Evolutionary conservation across 2,888 invertebrate species (phyloP).

Genomic region (Luperina nickerlii): DNA sequence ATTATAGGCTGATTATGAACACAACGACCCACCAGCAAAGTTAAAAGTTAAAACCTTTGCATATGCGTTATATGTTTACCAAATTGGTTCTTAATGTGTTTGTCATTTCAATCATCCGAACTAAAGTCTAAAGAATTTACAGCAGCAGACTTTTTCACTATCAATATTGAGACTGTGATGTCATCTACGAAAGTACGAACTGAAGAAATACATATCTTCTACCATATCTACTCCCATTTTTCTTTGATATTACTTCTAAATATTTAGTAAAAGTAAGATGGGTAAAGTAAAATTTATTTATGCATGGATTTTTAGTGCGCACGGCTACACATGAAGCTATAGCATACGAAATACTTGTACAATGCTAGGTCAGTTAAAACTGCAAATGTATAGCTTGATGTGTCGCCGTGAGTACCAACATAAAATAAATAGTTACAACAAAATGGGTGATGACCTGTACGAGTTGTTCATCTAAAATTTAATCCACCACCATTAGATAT

Average conservation of each 20-base stretch:
- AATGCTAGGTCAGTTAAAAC: no score
- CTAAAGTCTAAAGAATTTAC: background rate
- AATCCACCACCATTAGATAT: background rate
- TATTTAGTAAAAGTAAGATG: no score
- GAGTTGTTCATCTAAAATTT: background rate
- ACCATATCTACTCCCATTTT: background rate
- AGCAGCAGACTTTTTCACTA: background rate
- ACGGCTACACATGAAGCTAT: no score
- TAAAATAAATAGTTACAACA: no score
- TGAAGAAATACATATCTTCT: background rate
- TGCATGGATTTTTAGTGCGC: no score
- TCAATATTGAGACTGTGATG: background rate
- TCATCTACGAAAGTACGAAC: background rate
- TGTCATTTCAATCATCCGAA: background rate
- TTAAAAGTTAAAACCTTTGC: background rate
- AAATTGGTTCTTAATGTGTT: no score
- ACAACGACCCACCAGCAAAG: background rate
- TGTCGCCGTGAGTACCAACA: no score
- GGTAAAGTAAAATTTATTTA: no score
- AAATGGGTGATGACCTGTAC: background rate
- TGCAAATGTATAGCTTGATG: no score
- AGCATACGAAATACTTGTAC: no score
- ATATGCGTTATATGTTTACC: background rate
- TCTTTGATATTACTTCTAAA: no score
- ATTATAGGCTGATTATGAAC: no score